Base-by-base conservation (phyloP, 2,888 invertebrate species). In the Lymantria monacha region DNA sequence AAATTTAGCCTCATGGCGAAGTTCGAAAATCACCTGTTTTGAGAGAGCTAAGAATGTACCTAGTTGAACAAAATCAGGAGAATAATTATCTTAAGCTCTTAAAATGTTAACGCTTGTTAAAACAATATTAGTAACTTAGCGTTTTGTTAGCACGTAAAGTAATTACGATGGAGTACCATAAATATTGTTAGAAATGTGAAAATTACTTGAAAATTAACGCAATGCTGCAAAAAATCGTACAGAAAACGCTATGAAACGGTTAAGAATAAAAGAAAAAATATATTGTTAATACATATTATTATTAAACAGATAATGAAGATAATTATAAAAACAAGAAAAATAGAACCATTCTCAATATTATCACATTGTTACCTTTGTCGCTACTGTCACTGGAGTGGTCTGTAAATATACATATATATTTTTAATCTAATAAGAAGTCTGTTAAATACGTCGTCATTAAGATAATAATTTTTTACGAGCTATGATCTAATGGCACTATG, bases 351-450 rank as follows among this genome's bases (percentile, higher is more conserved):
- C 62, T 59, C 63, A 54, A 57, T 60, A 53, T n/a, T 11, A 42
- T 53, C 51, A 54, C 57, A 53, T 58, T 62, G 61, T 88, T 90
- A 90, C 90, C 89, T 90, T 87, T 84, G 60, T 75, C 80, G 63
- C 85, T 86, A 70, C 62, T 76, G 75, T 90, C 90, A 63, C 77
- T 83, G 48, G 82, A 78, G 50, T 85, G 74, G 87, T 80, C 90
- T 90, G 90, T 59, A 89, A 88, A 81, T 55, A 54, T 60, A 53
- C 33, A 50, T 54, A 43, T 53, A 36, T 48, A 40, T 53, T 47
- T 48, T 40, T 12, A 49, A 53, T 46, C 49, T 42, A 36, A 42
- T 41, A 33, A 36, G 22, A 42, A 33, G n/a, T 30, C 37, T 30
- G 33, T 12, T 15, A 30, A 33, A 33, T 9, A 46, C 0, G n/a